Evolutionary conservation across 2,888 invertebrate species (phyloP), one percentile per base, ranked within the genome.

Genomic region (Trissonchulus sp.): DNA sequence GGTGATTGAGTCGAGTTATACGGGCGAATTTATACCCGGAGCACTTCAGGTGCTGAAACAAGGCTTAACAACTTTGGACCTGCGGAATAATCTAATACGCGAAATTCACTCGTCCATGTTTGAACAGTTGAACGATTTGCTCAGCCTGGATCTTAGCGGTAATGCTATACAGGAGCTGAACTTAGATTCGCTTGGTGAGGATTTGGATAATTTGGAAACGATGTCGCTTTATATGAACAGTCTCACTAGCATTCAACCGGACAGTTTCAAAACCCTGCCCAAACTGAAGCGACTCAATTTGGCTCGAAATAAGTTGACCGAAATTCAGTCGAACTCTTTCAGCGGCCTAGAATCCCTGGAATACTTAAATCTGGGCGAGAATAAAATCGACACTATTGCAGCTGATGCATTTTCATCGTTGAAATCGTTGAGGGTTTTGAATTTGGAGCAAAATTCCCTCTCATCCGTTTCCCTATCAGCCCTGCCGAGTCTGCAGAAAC

Each of bases 391-490:
- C 1, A 63, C 72, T 35, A 78, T 83, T 63, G 80, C 84, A 72
- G 77, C 77, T 77, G 73, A 75, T 1, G 79, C 80, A 0, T 82
- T 83, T 78, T 65, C 75, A 3, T 69, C 76, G 18, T 77, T 82
- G 78, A 81, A 80, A 63, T 77, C 79, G 8, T 77, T 84, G 18
- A 76, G 75, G 37, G 63, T 77, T 8, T 81, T 87, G 2, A 86
- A 87, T 75, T 76, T 87, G 38, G 84, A 84, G 75, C 83, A 84
- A 69, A 87, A 87, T 77, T 77, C 78, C 23, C 73, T 86, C 1
- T 74, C 77, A 1, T 31, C 35, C 8, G 75, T 81, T 69, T 78
- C 79, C 8, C 73, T 80, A 15, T 62, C 68, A 23, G 77, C 76
- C 28, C 74, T 82, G 34, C 75, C 77, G 15, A 76, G 77, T 3